Conservation (phyloP, 2,888 invertebrate species). For the Drosophila sordidula region DNA sequence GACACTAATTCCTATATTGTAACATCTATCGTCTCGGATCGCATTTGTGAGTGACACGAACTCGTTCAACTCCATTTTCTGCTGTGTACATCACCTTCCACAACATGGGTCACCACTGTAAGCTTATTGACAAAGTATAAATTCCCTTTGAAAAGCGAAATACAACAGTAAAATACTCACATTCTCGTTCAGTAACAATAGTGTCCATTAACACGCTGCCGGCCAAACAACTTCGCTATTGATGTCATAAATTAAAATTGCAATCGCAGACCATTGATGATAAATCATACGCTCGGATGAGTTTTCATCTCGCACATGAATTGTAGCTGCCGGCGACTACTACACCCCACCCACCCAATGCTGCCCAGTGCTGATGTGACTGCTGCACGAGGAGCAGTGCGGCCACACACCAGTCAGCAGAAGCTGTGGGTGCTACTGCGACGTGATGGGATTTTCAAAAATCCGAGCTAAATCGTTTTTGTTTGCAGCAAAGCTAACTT, state of each 20-base stretch:
- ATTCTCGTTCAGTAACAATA: slow-evolving; percentile 60
- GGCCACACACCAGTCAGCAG: slow-evolving; percentile 21
- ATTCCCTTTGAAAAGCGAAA: slow-evolving; percentile 28
- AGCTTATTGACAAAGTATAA: slow-evolving; percentile 48
- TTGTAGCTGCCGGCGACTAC: slow-evolving; percentile 65
- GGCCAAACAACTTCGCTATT: slow-evolving; percentile 66
- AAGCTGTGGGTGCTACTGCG: slow-evolving; percentile 52
- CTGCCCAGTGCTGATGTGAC: slow-evolving; percentile 35
- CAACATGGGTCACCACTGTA: slow-evolving; percentile 14
- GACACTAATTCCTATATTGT: not conserved
- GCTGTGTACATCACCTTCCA: slow-evolving; percentile 8
- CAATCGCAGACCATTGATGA: slow-evolving; percentile 74
- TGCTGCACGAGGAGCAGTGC: slow-evolving; percentile 35
- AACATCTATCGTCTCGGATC: not conserved
- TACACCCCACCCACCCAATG: slow-evolving; percentile 13
- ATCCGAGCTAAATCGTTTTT: slow-evolving; percentile 73
- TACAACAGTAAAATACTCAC: slow-evolving; percentile 27
- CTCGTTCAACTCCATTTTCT: slow-evolving; percentile 6
- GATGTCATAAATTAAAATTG: slow-evolving; percentile 74
- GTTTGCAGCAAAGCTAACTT: slow-evolving; percentile 66
- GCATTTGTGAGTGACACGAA: not conserved
- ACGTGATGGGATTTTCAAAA: slow-evolving; percentile 73
- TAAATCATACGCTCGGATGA: slow-evolving; percentile 72
- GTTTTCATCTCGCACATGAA: slow-evolving; percentile 73
- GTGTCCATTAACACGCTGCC: slow-evolving; percentile 70